Evolutionary conservation across 1,140 invertebrate species (phyloP).

Genomic region (Polypedilum pembai): DNA sequence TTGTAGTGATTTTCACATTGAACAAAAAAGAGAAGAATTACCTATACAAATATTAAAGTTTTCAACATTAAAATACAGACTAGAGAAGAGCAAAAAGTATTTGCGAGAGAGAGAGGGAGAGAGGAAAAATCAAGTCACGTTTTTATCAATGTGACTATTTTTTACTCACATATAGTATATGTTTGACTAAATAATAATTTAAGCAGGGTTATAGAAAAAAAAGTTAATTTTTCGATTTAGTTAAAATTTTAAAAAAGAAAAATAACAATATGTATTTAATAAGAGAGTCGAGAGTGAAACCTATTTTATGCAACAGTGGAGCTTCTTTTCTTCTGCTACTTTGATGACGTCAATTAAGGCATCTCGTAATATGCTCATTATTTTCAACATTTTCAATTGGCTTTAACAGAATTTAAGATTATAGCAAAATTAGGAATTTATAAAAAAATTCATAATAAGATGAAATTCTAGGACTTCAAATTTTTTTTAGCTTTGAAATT

Average conservation of each 20-base stretch:
- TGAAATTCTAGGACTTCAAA: too few species aligned
- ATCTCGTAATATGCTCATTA: not conserved
- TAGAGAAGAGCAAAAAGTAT: not conserved
- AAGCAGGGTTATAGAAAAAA: not conserved
- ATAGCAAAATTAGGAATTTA: too few species aligned
- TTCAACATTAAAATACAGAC: not conserved
- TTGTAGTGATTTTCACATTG: not conserved
- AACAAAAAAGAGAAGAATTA: not conserved
- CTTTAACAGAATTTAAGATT: too few species aligned
- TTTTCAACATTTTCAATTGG: too few species aligned
- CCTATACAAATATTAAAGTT: not conserved
- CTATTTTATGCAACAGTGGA: not conserved
- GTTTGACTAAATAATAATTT: not conserved
- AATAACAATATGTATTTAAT: not conserved
- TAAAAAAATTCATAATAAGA: too few species aligned
- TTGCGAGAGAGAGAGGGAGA: not conserved
- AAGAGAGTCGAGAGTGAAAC: too few species aligned
- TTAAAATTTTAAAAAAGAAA: not conserved
- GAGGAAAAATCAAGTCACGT: conserved; percentile 7
- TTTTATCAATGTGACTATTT: conserved; percentile 5
- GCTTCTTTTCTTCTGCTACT: not conserved
- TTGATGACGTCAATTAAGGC: not conserved
- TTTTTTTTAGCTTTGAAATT: too few species aligned
- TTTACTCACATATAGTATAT: not conserved
- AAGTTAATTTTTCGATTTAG: too few species aligned